Base-by-base conservation (phyloP, 2,797 vertebrate genomes). In the Spondyliosoma cantharus region DNA sequence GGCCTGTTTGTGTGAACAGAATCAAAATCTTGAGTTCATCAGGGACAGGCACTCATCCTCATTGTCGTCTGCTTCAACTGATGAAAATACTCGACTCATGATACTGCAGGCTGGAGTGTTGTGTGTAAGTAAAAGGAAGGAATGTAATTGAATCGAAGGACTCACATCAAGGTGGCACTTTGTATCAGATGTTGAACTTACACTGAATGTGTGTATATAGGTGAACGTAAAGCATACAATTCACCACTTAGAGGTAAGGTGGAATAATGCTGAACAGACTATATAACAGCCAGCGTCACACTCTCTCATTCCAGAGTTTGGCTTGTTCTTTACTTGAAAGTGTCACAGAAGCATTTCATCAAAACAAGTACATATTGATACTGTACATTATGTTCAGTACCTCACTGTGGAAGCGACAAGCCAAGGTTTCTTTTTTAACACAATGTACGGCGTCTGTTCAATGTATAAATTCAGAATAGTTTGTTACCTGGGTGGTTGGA, bases 11-110 rank as follows among this genome's bases (percentile, higher is more conserved):
- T 59, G 64, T 43, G 20, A 49, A 58, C 43, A 50, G 14, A 46
- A 53, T 64, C 17, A 25, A 22, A 24, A 32, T 70, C 24, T 20
- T 50, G n/a, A 45, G 61, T 50, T 66, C 46, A 71, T 77, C 50
- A 69, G 56, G 37, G 69, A 56, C 5, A 4, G 37, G 22, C 29
- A 42, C 15, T 62, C 64, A 59, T 70, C 4, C n/a, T 76, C 48
- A 78, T 46, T 65, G 59, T 65, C 1, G 19, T 77, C 1, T 3
- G 19, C 52, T 59, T n/a, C 68, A 24, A 78, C 71, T 69, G 43
- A 56, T 77, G 63, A 62, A 71, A 37, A 42, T 27, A 60, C 53
- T 42, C 22, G 27, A 29, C 66, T 66, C 29, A 46, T 20, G 15
- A 53, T 53, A 12, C 20, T 24, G 13, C 45, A 5, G n/a, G 42